Percentiles rank a stretch among this genome's conserved stretches.
These are phyloP conservation scores for Leucoma salicis DNA, from an alignment of 2,888 invertebrate species.

Conservation along the genomic window DNA sequence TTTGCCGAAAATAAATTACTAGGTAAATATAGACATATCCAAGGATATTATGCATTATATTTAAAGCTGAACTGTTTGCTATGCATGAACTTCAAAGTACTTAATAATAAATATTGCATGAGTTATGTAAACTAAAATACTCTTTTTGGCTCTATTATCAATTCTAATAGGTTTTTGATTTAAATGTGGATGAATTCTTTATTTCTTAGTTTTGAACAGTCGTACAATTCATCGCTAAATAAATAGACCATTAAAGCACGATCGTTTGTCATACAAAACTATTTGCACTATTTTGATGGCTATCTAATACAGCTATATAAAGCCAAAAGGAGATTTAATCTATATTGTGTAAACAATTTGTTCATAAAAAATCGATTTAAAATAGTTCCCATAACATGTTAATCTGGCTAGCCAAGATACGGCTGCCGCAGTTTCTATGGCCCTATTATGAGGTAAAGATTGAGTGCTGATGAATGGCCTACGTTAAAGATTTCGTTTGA, in stretches of 20 bases:
- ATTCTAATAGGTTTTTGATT: too few relatives aligned
- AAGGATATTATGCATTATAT: too few relatives aligned
- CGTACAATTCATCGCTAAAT: not conserved
- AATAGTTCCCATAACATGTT: constrained; percentile 26
- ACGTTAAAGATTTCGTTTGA: constrained; percentile 63
- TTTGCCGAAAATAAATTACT: too few relatives aligned
- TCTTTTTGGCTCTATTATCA: too few relatives aligned
- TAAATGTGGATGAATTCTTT: not conserved
- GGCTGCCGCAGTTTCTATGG: constrained; percentile 65
- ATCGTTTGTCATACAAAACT: not conserved
- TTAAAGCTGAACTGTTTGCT: too few relatives aligned
- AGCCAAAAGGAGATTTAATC: constrained; percentile 14
- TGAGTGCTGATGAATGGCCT: constrained; percentile 65
- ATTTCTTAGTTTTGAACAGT: too few relatives aligned
- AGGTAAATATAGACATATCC: too few relatives aligned
- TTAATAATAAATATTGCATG: not conserved
- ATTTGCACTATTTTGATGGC: not conserved
- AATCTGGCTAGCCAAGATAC: constrained; percentile 16
- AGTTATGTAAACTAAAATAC: not conserved
- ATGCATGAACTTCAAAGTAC: too few relatives aligned
- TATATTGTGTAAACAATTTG: constrained; percentile 20
- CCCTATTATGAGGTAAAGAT: constrained; percentile 57
- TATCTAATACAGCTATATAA: constrained; percentile 4
- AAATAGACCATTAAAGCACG: not conserved
- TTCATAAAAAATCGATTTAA: constrained; percentile 17